Evolutionary conservation across 1,140 invertebrate genomes (phyloP).

Genomic region (Ceratina australensis): DNA sequence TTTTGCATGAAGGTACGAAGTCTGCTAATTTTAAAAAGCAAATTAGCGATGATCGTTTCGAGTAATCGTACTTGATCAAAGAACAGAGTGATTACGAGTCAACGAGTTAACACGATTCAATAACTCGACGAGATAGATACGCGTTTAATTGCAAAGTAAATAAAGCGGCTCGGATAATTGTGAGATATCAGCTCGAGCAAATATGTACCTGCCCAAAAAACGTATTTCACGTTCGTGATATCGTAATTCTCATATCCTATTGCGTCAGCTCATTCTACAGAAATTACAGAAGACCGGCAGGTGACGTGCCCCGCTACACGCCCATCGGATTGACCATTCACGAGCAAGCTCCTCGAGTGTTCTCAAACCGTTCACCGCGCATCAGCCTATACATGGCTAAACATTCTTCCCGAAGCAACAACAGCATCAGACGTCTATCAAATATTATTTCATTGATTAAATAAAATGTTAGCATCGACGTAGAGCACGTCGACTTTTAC

Average conservation of each 20-base stretch:
- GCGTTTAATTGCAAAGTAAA: neutral
- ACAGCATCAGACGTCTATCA: neutral
- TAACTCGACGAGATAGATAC: no score
- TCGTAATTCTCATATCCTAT: conserved; percentile 35
- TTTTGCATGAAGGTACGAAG: neutral
- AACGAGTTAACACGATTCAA: no score
- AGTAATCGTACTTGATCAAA: no score
- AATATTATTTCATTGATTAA: no score
- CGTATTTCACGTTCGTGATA: neutral
- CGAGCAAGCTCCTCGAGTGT: conserved; percentile 6
- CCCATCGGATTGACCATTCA: conserved; percentile 57
- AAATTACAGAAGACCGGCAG: conserved; percentile 4
- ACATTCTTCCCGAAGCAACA: no score
- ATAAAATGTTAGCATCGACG: neutral
- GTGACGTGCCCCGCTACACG: conserved; percentile 54
- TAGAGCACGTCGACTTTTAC: neutral
- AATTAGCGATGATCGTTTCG: no score
- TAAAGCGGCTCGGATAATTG: neutral
- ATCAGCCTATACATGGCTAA: neutral
- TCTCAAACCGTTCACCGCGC: conserved; percentile 9
- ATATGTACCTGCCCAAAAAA: neutral
- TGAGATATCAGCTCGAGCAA: neutral
- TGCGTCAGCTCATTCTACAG: conserved; percentile 37
- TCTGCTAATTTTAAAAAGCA: no score
- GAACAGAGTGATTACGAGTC: no score